Conservation (phyloP, 1,140 invertebrate genomes). For the Zelostemma sp. region DNA sequence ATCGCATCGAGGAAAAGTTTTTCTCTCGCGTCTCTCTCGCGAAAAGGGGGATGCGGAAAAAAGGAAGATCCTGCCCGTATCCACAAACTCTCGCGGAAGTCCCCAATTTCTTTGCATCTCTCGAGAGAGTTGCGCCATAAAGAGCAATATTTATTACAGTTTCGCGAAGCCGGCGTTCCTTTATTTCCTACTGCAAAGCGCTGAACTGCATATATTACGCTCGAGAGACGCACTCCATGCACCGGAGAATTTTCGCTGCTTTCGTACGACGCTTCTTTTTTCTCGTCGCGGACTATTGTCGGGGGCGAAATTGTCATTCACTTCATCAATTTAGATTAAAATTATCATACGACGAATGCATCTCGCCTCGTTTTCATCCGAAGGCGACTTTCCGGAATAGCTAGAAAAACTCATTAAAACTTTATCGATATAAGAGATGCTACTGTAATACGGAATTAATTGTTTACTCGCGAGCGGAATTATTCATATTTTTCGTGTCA, state of each 20-base stretch:
- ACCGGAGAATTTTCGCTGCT: not conserved
- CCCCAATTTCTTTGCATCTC: constrained; percentile 42
- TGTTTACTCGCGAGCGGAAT: constrained; percentile 22
- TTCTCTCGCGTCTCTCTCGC: constrained; percentile 22
- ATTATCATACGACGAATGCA: constrained; percentile 1
- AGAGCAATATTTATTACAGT: constrained; percentile 45
- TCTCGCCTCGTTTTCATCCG: no score
- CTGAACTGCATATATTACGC: constrained; percentile 30
- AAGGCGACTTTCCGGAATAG: not conserved
- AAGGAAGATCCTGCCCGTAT: constrained; percentile 21
- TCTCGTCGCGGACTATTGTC: constrained; percentile 22
- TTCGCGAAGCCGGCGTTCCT: constrained; percentile 27
- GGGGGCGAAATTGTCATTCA: constrained; percentile 10
- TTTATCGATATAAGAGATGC: constrained; percentile 24
- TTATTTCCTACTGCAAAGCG: constrained; percentile 28
- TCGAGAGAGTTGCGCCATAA: constrained; percentile 41
- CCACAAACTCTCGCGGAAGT: constrained; percentile 25
- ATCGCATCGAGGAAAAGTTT: constrained; percentile 26
- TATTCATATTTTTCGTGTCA: constrained; percentile 35
- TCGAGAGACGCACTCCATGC: constrained; percentile 10
- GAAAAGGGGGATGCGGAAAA: constrained; percentile 3
- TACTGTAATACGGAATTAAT: constrained; percentile 20
- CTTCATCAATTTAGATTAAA: constrained; percentile 3
- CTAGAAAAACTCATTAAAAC: constrained; percentile 37
- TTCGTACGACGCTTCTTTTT: constrained; percentile 16